Evolutionary conservation across 1,140 invertebrate species (phyloP), one percentile per base, ranked within the genome.

Genomic region (Lucilia cuprina): DNA sequence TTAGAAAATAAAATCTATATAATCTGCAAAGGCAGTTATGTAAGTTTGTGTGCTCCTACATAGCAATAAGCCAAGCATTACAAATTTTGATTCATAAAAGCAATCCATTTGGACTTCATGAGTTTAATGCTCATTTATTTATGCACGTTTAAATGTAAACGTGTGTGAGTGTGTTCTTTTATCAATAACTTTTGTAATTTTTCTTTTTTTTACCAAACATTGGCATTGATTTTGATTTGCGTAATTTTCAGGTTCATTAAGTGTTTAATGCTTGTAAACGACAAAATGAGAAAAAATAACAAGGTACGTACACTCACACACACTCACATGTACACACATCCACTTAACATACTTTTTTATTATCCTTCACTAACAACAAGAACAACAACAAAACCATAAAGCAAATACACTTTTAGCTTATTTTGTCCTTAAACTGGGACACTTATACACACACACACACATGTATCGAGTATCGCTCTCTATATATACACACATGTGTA

Each of bases 221-320:
- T 17, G 75, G n/a, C 65, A 70, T 70, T 70, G 35, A 55, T 84
- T 85, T 84, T 88, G 88, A 88, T 89, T 89, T 89, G 87, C 88
- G 88, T 89, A 88, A 89, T 89, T 89, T 89, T 89, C 88, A 88
- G 88, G 86, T 89, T 89, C 88, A 89, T 89, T 89, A 88, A 87
- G 88, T 88, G 86, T 89, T 88, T 88, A 89, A 89, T 89, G 88
- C 87, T 88, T 89, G 88, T 89, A 88, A 89, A 88, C 86, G 88
- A 89, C 88, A 89, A 89, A 88, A 88, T 89, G 87, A 89, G 88
- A 88, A 88, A 85, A 85, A 86, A 86, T 84, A 85, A 87, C 87
- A 25, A 19, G 3, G 70, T n/a, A n/a, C n/a, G 14, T n/a, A n/a
- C 55, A n/a, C 7, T 60, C 14, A 60, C 55, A 8, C 41, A 8